Conservation (phyloP, 2,113 vertebrate species). For the Tachycineta bicolor region DNA sequence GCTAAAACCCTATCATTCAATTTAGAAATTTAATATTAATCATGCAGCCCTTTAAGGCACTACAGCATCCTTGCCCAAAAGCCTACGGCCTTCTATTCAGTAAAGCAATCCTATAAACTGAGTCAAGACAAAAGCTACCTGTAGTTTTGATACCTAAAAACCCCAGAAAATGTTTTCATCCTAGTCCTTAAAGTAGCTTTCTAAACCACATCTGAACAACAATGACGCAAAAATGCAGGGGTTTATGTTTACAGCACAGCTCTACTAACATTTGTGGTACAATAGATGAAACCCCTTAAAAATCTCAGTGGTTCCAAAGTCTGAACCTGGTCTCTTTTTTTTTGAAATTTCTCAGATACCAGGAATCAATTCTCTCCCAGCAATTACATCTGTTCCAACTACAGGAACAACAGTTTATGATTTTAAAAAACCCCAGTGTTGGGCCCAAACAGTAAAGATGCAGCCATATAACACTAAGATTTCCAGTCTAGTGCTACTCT, state of each 20-base stretch:
- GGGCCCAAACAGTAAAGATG: background rate
- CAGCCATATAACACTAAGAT: background rate
- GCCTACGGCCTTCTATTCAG: background rate
- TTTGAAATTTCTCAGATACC: background rate
- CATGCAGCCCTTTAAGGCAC: background rate
- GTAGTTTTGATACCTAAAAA: background rate
- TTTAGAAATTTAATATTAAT: background rate
- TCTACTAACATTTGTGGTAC: no score
- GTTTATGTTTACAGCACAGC: background rate
- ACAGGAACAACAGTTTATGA: background rate
- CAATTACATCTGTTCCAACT: background rate
- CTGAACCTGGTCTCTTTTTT: background rate
- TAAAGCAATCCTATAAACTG: background rate
- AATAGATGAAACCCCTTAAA: background rate
- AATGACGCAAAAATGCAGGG: background rate
- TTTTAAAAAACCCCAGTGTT: background rate
- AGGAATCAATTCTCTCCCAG: background rate
- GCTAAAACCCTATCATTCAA: background rate
- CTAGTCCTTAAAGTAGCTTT: background rate
- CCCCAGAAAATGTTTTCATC: accelerated
- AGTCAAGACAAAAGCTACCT: background rate
- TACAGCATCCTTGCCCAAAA: background rate
- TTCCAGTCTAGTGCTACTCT: background rate
- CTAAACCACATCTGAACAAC: background rate
- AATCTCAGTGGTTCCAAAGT: background rate